A percentile compares a stretch with the other conserved stretches of the same genome.
These are phyloP conservation scores for Oreochromis mossambicus DNA, from an alignment of 2,797 vertebrate species.

Conservation along the genomic window DNA sequence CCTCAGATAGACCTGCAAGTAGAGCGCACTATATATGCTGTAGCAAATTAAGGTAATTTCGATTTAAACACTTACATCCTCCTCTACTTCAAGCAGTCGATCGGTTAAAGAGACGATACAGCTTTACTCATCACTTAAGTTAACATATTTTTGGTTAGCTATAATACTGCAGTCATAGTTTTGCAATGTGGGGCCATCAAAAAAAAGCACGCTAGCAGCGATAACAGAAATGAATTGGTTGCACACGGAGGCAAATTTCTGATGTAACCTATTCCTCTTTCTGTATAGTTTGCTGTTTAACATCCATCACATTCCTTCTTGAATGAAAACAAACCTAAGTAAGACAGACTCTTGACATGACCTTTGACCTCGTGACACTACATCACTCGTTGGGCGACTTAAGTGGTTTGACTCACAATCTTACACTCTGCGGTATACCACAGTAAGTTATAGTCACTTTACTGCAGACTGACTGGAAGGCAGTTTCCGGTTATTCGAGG, in stretches of 20 bases:
- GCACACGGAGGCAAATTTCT: background rate
- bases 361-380: slow-evolving; percentile 6
- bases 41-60: background rate
- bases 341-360: slow-evolving; percentile 2
- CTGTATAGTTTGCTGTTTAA: background rate
- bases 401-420: background rate
- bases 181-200: background rate
- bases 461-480: background rate
- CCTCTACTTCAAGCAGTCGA: background rate
- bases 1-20: background rate
- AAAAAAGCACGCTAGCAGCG: background rate
- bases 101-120: background rate
- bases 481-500: background rate
- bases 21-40: background rate
- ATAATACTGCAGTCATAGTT: background rate
- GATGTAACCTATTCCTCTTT: background rate
- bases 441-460: background rate
- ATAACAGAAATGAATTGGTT: background rate
- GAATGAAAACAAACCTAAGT: background rate
- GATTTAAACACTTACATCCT: background rate
- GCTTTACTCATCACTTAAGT: background rate
- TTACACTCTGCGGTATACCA: background rate
- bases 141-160: background rate
- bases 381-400: background rate
- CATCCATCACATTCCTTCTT: background rate